Evolutionary conservation across 1,140 invertebrate species (phyloP).

Genomic region (Aphelinus certus): DNA sequence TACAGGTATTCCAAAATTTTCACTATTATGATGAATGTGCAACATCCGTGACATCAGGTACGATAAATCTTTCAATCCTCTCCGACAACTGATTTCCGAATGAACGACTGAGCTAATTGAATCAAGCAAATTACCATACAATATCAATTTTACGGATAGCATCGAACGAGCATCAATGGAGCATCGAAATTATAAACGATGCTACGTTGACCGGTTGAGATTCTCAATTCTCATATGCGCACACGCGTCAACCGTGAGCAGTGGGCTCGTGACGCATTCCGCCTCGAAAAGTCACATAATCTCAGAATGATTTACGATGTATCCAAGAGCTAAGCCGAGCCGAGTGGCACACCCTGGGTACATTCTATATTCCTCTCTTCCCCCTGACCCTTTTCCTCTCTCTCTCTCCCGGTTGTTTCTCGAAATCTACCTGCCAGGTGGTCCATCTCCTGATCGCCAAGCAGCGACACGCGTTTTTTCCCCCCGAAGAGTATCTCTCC

Average conservation of each 20-base stretch:
- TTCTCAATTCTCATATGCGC: not conserved
- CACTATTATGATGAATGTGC: too few species aligned
- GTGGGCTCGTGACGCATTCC: slow-evolving; percentile 48
- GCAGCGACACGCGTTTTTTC: not conserved
- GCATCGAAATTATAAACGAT: slow-evolving; percentile 16
- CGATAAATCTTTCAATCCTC: too few species aligned
- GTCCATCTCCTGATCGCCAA: slow-evolving; percentile 40
- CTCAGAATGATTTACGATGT: slow-evolving; percentile 56
- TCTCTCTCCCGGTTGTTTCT: slow-evolving; percentile 48
- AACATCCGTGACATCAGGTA: too few species aligned
- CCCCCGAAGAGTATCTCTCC: not conserved
- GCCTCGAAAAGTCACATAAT: slow-evolving; percentile 60
- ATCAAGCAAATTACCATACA: too few species aligned
- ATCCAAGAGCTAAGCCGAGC: slow-evolving; percentile 42
- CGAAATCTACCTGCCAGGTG: slow-evolving; percentile 55
- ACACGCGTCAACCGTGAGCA: not conserved
- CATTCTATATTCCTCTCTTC: not conserved
- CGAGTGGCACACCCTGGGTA: slow-evolving; percentile 6
- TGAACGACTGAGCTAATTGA: too few species aligned
- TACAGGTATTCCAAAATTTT: too few species aligned
- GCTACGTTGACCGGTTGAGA: slow-evolving; percentile 9
- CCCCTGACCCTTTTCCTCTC: slow-evolving; percentile 49
- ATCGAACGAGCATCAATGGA: not conserved
- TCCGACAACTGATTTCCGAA: too few species aligned
- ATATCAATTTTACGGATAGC: too few species aligned